Base-by-base conservation (phyloP, 1,140 invertebrate genomes). In the Littorina saxatilis region DNA sequence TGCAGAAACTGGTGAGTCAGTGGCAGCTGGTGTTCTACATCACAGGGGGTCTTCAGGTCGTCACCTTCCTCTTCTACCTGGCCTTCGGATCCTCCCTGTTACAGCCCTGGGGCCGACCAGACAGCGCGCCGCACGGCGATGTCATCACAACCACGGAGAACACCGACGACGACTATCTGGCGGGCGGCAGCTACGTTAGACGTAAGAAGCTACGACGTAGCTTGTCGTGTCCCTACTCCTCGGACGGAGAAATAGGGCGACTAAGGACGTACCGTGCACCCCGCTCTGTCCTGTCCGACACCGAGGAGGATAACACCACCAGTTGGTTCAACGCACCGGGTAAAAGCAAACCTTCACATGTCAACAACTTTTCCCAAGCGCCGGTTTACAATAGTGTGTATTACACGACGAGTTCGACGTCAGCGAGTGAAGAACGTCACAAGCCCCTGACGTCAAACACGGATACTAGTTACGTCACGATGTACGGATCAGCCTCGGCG, bases 11-110 rank as follows among this genome's bases (percentile, higher is more conserved):
- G 58, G 43, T 20, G 1, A 47, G 72, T 11, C n/a, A 79, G 39
- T 83, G 82, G 82, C 77, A 61, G 15, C 50, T 75, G 15, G 82
- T 74, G n/a, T 66, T 79, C 27, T 80, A 79, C 55, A 75, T 83
- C 55, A 73, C 77, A 4, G 77, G 39, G 0, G 82, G 77, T 0
- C 23, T 83, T 1, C 82, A 83, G 35, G 39, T 83, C 3, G 78
- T 74, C 55, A 79, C 74, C 35, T 80, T 78, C 43, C 23, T 83
- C 68, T 75, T 79, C 55, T 83, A 83, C 55, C 27, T 73, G 43
- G 4, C 72, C 77, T 83, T 83, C 75, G 82, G 66, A 0, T 83
- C 82, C 17, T 35, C 76, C 7, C 70, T 79, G 23, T 66, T 83
- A 1, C 82, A 83, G 50, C 68, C 70, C 17, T 83, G 82, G 82